A percentile compares a stretch with the other conserved stretches of the same genome.
Evolutionary conservation across 2,888 invertebrate genomes (phyloP).

Genomic region (Ophonus ardosiacus): DNA sequence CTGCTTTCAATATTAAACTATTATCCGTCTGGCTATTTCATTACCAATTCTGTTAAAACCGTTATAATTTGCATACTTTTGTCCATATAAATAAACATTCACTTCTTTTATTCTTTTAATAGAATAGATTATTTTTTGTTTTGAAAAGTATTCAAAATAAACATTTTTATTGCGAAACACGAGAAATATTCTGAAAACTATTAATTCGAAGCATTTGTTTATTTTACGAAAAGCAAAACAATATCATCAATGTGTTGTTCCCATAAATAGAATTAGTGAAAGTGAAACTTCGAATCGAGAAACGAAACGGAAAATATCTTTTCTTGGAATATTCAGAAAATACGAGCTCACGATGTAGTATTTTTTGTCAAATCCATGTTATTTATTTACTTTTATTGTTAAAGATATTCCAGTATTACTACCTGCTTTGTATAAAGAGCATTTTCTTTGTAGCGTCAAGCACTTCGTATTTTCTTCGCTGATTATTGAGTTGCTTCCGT

Average conservation of each 20-base stretch:
- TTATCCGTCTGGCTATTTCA: too few species aligned
- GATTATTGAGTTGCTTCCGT: not conserved
- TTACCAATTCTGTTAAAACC: too few species aligned
- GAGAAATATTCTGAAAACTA: too few species aligned
- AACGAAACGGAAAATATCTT: not conserved
- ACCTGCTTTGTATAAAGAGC: not conserved
- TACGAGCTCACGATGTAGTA: not conserved
- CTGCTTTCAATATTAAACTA: too few species aligned
- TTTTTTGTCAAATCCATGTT: not conserved
- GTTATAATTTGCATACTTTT: too few species aligned
- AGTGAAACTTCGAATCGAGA: not conserved
- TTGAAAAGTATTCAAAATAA: too few species aligned
- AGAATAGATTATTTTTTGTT: too few species aligned
- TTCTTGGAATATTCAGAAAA: not conserved
- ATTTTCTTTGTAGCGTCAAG: not conserved
- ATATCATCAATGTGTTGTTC: not conserved
- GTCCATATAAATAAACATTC: too few species aligned
- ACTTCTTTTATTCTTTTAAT: too few species aligned
- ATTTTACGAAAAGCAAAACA: not conserved
- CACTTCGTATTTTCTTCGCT: not conserved
- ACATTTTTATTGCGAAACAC: too few species aligned
- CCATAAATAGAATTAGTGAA: not conserved
- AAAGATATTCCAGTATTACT: not conserved
- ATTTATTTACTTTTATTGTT: not conserved
- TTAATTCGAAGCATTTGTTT: not conserved